Base-by-base conservation (phyloP, 1,140 invertebrate genomes). In the Andricus grossulariae region DNA sequence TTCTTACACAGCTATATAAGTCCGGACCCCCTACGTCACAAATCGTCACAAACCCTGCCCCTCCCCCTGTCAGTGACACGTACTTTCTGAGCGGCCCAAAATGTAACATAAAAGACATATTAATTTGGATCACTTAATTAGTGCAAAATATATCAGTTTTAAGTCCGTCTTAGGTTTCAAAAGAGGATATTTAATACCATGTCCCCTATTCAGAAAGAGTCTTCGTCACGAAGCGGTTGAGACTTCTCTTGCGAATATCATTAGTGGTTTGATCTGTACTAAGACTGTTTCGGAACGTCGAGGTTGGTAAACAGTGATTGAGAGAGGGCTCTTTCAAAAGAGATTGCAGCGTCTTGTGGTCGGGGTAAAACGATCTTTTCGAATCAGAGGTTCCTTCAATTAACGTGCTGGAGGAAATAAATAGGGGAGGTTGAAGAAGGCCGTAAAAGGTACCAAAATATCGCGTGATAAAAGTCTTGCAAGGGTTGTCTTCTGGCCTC, bases 401-500 rank as follows among this genome's bases (percentile, higher is more conserved):
- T 25, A 66, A 66, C 25, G 7, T 39, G 60, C 15, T 66, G 32
- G 60, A n/a, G 25, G 25, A 66, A 66, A 66, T 66, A 66, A 66
- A 66, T 15, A 16, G 5, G 60, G 60, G 45, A n/a, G 55, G 50
- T 19, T n/a, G 21, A 3, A 25, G 50, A 55, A 49, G 55, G 50
- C 39, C 25, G 39, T 66, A 66, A 66, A 66, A 32, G 60, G 25
- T 16, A 66, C 60, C 60, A 66, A 66, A 66, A 66, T 66, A 66
- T 66, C 39, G 39, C 60, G 60, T 66, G 60, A 66, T 66, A 66
- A 66, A 66, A 66, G 60, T 66, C 60, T 45, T 39, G 15, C 60
- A 66, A 66, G 60, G n/a, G 32, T 72, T 39, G 60, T 71, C 52
- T 39, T 50, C 76, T 49, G 73, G 50, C 10, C 71, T 75, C 13